phyloP scores from a whole-genome alignment of 2,888 invertebrate genomes.

The Dryadula phaetusa region DNA sequence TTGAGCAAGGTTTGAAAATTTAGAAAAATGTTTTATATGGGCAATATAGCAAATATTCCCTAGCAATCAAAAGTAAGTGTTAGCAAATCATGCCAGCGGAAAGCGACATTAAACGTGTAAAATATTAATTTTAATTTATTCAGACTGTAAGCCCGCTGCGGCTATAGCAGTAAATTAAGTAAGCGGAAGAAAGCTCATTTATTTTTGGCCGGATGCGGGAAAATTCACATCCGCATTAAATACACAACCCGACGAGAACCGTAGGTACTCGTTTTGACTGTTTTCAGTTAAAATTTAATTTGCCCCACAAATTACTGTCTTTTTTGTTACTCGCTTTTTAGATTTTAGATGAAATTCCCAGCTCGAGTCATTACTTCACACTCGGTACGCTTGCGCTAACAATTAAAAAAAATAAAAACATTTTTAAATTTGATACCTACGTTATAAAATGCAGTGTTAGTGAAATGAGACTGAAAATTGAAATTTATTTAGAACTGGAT shows the following conservation, averaged over 20 bases:
- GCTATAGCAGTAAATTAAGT: slow-evolving; percentile 79
- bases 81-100: slow-evolving; percentile 70
- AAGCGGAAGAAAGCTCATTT: slow-evolving; percentile 83
- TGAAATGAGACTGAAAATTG: background rate
- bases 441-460: slow-evolving; percentile 13
- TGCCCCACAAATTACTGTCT: slow-evolving; percentile 77
- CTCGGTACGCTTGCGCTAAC: slow-evolving; percentile 60
- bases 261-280: slow-evolving; percentile 72
- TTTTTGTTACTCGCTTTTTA: slow-evolving; percentile 78
- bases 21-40: background rate
- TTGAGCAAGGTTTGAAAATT: background rate
- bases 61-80: slow-evolving; percentile 50
- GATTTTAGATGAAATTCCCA: slow-evolving; percentile 73
- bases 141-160: slow-evolving; percentile 69
- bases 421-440: slow-evolving; percentile 7
- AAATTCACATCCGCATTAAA: slow-evolving; percentile 83
- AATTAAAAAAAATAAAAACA: slow-evolving; percentile 22
- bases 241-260: slow-evolving; percentile 75
- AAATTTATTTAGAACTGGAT: background rate
- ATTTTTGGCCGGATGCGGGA: slow-evolving; percentile 82
- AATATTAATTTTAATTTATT: slow-evolving; percentile 81
- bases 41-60: slow-evolving; percentile 23
- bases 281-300: slow-evolving; percentile 81
- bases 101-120: slow-evolving; percentile 69
- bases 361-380: slow-evolving; percentile 68